A percentile compares a stretch with the other conserved stretches of the same genome.
Evolutionary conservation across 2,797 vertebrate genomes (phyloP).

Genomic region (Natrix natrix): DNA sequence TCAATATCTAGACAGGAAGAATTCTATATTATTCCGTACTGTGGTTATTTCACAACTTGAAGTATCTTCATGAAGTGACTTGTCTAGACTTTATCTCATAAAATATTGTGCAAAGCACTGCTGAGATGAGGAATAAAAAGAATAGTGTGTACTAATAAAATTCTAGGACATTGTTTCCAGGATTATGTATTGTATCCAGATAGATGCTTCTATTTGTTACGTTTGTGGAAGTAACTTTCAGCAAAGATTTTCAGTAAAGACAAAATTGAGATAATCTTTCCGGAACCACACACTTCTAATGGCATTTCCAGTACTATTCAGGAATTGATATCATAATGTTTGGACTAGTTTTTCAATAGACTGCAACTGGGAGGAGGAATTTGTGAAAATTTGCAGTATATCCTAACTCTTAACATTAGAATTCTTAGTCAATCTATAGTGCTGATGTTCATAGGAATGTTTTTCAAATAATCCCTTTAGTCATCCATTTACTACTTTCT

Average conservation of each 20-base stretch:
- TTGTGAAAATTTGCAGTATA: not conserved
- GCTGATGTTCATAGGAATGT: not conserved
- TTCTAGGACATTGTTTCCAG: not conserved
- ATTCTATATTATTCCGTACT: not conserved
- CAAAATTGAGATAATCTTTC: not conserved
- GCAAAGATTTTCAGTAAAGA: not conserved
- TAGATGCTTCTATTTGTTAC: not conserved
- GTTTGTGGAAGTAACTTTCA: not conserved
- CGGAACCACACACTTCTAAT: not conserved
- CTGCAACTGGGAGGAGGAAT: not conserved
- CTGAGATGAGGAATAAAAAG: not conserved
- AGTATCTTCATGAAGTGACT: not conserved
- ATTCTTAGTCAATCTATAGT: not conserved
- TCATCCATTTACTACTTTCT: not conserved
- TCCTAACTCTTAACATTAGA: not conserved
- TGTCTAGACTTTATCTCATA: not conserved
- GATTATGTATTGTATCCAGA: not conserved
- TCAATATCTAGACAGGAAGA: constrained; percentile 6
- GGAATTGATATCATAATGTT: not conserved
- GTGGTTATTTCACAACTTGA: not conserved
- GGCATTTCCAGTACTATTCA: not conserved
- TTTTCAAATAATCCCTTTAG: not conserved
- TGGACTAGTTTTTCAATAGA: not conserved
- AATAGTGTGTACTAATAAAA: not conserved
- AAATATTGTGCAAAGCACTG: not conserved